phyloP scores from a whole-genome alignment of 2,113 vertebrate species.

The Cranoglanis bouderius region DNA sequence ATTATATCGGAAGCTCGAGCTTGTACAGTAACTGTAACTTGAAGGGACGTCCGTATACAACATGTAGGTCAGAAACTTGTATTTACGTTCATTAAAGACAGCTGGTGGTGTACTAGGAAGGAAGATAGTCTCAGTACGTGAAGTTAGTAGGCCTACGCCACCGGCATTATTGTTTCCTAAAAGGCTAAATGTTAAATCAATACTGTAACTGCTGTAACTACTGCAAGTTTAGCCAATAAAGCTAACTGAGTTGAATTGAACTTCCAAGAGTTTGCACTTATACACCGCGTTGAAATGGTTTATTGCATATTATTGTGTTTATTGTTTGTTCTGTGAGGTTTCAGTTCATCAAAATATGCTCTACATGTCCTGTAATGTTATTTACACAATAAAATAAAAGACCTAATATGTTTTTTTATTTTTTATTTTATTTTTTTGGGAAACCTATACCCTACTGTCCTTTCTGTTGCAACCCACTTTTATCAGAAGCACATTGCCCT shows the following conservation, averaged over 20 bases:
- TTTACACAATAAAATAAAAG: neutral
- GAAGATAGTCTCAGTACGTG: neutral
- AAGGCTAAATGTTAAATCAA: neutral
- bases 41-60: no score
- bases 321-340: neutral
- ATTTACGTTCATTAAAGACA: neutral
- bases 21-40: neutral
- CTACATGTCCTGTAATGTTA: neutral
- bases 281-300: neutral
- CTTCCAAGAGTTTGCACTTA: neutral
- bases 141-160: neutral
- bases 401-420: neutral
- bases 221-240: no score
- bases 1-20: neutral
- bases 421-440: neutral
- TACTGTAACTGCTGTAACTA: no score
- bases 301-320: neutral
- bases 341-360: neutral
- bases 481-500: neutral
- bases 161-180: neutral
- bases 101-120: neutral
- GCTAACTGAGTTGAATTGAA: neutral
- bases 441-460: neutral
- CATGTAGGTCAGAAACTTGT: neutral
- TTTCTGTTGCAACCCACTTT: neutral